Evolutionary conservation across 2,797 vertebrate genomes (phyloP), one percentile per base, ranked within the genome.

Genomic region (Ceryle rudis): DNA sequence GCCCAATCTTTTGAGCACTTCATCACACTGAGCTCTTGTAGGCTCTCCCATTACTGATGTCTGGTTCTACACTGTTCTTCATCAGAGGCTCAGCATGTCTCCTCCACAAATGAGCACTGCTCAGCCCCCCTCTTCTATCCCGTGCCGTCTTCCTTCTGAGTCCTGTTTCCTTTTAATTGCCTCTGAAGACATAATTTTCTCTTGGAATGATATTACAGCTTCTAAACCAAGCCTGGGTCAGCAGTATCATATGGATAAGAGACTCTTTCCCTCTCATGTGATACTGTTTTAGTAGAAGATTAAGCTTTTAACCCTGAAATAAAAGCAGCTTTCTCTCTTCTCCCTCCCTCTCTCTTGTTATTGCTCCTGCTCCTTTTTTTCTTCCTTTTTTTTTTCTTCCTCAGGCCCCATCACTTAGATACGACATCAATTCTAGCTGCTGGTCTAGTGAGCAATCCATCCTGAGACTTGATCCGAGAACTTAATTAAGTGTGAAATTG

Each of bases 401-500:
- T 88, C 52, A 49, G 67, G 67, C 70, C 42, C 58, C 33, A 51
- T 92, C 89, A 95, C 75, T 92, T 81, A 88, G 92, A 92, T 96
- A 86, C 5, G 12, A 69, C 91, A 92, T 94, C 44, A 66, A 37
- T 93, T 95, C 90, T 89, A 89, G 79, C 89, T 95, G 86, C 93
- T 96, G 90, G n/a, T 81, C 70, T 89, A 39, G 81, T 88, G 91
- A 96, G 58, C 96, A 94, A 95, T 95, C 87, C 69, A 91, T 84
- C 89, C 91, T 93, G 80, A 90, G 66, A 60, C 95, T 90, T 94
- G 93, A 92, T 94, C 83, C 2, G 0, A 86, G 78, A 70, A 77
- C 67, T 96, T 95, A 96, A 90, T 96, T 92, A 96, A 88, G 69
- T 86, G 82, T 94, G 90, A 95, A 96, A 96, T 94, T 92, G 77